A percentile compares a stretch with the other conserved stretches of the same genome.
These are phyloP conservation scores for Nyctibius grandis DNA, from an alignment of 2,797 vertebrate genomes.

Conservation along the genomic window DNA sequence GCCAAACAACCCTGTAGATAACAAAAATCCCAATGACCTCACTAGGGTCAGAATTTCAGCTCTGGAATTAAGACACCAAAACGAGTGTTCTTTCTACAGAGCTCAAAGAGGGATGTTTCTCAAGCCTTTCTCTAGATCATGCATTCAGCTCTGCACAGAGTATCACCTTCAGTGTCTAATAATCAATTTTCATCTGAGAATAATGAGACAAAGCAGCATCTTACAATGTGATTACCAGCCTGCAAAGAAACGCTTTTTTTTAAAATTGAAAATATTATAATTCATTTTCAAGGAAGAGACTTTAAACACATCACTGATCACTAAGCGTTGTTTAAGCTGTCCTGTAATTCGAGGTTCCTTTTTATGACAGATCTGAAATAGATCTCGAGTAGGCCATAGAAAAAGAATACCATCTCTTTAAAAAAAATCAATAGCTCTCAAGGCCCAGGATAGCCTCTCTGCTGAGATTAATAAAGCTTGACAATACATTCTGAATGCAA, in stretches of 20 bases:
- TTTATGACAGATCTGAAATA: conserved; percentile 67
- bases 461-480: conserved; percentile 78
- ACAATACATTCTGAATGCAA: conserved; percentile 73
- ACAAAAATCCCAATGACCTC: neutral
- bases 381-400: conserved; percentile 50
- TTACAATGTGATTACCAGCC: neutral
- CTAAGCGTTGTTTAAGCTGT: conserved; percentile 36
- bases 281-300: neutral
- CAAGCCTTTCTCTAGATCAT: neutral
- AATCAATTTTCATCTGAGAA: neutral
- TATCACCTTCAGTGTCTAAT: neutral
- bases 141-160: neutral
- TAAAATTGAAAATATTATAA: neutral
- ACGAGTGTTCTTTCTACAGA: neutral
- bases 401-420: conserved; percentile 53
- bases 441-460: conserved; percentile 68
- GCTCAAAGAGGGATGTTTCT: neutral
- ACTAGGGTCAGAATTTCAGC: neutral
- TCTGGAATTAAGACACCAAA: neutral
- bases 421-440: conserved; percentile 71
- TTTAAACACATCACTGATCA: neutral
- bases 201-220: neutral
- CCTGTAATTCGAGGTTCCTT: conserved; percentile 35
- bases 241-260: neutral
- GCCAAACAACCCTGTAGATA: neutral